Evolutionary conservation across 2,888 invertebrate species (phyloP).

Genomic region (Aspidiotus destructor): DNA sequence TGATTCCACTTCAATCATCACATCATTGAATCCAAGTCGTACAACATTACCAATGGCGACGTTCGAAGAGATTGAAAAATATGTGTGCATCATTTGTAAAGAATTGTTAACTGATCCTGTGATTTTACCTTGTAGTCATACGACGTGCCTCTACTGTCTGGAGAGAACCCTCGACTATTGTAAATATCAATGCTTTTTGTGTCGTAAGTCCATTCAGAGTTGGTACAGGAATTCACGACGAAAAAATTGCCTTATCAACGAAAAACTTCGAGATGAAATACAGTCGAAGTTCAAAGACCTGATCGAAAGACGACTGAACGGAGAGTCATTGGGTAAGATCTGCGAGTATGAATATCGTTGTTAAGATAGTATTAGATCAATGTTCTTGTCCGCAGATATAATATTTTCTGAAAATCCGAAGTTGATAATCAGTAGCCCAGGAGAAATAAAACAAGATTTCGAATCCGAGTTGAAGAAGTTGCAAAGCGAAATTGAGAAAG

Average conservation of each 20-base stretch:
- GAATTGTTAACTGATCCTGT: conserved; percentile 28
- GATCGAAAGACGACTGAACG: conserved; percentile 7
- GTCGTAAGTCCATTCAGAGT: conserved; percentile 27
- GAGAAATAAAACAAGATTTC: conserved; percentile 26
- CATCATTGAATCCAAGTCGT: too few relatives aligned
- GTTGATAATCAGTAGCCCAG: conserved; percentile 12
- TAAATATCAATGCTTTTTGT: conserved; percentile 25
- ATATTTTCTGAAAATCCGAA: neutral
- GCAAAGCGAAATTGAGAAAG: conserved; percentile 2
- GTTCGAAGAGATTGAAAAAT: conserved; percentile 13
- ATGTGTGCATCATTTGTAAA: conserved; percentile 21
- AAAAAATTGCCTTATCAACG: conserved; percentile 13
- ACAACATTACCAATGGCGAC: too few relatives aligned
- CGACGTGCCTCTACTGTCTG: conserved; percentile 15
- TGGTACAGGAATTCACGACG: conserved; percentile 20
- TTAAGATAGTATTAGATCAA: neutral
- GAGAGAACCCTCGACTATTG: conserved; percentile 23
- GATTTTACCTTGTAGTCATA: conserved; percentile 24
- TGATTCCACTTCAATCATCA: too few relatives aligned
- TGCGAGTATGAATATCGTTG: neutral
- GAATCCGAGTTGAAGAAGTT: conserved; percentile 4
- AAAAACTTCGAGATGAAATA: conserved; percentile 12
- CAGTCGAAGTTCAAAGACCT: conserved; percentile 6
- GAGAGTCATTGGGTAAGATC: conserved; percentile 18
- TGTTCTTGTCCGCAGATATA: conserved; percentile 6